These are phyloP conservation scores for Hemibates koningsi DNA, from an alignment of 2,113 vertebrate species.

Conservation along the genomic window DNA sequence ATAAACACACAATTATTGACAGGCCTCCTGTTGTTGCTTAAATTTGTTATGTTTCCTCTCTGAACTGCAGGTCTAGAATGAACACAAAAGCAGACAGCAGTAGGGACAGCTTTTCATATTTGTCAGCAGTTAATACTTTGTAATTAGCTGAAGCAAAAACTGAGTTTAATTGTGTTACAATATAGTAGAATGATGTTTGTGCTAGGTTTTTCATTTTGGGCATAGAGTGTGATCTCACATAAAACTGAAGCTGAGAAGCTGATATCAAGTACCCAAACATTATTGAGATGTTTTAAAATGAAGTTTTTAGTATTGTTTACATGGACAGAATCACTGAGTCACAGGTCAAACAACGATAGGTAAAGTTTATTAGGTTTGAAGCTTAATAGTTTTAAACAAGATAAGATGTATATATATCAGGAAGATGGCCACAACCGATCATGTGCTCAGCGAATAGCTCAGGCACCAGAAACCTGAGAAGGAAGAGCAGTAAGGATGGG, in stretches of 20 bases:
- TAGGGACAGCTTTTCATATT: not conserved
- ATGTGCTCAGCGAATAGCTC: not conserved
- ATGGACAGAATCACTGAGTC: not conserved
- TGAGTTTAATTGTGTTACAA: not conserved
- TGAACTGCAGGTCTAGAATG: not conserved
- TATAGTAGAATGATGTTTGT: not conserved
- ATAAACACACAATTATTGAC: conserved; percentile 42
- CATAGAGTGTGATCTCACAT: not conserved
- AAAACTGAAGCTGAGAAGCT: not conserved
- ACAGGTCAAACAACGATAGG: not conserved
- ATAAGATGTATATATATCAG: not conserved
- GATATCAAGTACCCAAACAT: not conserved
- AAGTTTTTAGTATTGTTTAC: not conserved
- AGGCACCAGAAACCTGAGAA: not conserved
- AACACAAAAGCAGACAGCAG: not conserved
- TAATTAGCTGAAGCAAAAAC: not conserved
- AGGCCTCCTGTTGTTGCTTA: not conserved
- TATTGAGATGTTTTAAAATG: not conserved
- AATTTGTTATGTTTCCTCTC: conserved; percentile 2
- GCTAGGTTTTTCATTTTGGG: not conserved
- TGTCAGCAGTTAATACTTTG: not conserved
- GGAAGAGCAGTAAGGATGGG: not conserved
- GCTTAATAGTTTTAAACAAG: not conserved
- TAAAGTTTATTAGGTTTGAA: not conserved
- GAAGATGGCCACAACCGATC: not conserved